Percentiles rank a stretch among this genome's conserved stretches.
Conservation (phyloP, 2,797 vertebrate genomes). For the Semaprochilodus insignis region DNA sequence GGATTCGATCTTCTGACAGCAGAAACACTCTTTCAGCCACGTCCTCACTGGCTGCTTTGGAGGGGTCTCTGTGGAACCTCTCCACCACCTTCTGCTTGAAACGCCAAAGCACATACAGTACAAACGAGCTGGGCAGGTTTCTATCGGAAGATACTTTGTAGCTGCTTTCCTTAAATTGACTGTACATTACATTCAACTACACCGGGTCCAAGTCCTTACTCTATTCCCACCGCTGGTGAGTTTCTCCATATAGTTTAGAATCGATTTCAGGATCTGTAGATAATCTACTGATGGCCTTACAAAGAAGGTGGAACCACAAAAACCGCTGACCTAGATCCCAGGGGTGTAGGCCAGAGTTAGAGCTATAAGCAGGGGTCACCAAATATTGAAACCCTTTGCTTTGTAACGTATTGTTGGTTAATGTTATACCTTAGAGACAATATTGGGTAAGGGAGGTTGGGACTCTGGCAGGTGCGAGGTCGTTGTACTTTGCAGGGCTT, state of each 20-base stretch:
- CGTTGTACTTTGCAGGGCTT: not conserved
- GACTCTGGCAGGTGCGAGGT: slow-evolving; percentile 11
- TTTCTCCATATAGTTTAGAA: no score
- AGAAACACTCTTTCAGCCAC: slow-evolving; percentile 80
- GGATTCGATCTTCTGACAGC: slow-evolving; percentile 72
- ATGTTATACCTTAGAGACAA: slow-evolving; percentile 26
- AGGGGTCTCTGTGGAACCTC: slow-evolving; percentile 76
- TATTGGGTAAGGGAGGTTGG: not conserved
- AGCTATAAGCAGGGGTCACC: not conserved
- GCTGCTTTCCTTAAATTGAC: no score
- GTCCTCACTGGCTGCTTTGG: slow-evolving; percentile 77
- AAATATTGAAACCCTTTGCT: no score
- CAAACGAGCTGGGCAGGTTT: not conserved
- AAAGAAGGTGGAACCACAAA: no score
- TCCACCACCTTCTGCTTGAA: slow-evolving; percentile 82
- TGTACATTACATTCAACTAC: no score
- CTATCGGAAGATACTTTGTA: no score
- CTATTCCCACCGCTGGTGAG: no score
- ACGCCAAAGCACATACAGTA: not conserved
- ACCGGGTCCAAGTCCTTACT: no score
- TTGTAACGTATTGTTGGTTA: slow-evolving; percentile 11
- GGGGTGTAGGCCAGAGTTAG: not conserved
- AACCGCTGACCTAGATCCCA: not conserved
- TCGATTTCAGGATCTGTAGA: no score
- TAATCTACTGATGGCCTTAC: no score